These are phyloP conservation scores for Phenganax subtilis DNA, from an alignment of 92 coral and sea anemone species.

Conservation along the genomic window DNA sequence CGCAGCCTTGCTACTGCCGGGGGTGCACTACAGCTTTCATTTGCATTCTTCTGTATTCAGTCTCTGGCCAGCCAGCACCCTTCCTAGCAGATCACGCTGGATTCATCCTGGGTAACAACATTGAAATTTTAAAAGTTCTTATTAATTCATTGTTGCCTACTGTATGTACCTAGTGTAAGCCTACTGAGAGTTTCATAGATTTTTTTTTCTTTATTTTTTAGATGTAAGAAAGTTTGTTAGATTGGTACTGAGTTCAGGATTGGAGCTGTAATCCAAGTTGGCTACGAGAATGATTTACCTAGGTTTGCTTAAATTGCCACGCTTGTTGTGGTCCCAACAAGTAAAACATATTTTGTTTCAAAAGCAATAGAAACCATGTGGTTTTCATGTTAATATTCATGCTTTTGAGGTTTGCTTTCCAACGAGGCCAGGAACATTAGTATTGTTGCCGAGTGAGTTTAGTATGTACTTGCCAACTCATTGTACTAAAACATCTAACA, in stretches of 20 bases:
- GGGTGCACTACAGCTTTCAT: too few species aligned
- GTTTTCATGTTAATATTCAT: background rate
- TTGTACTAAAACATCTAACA: background rate
- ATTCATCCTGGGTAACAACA: background rate
- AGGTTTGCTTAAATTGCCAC: too few species aligned
- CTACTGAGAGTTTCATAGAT: background rate
- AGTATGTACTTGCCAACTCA: background rate
- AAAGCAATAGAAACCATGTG: too few species aligned
- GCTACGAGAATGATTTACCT: too few species aligned
- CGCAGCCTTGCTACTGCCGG: too few species aligned
- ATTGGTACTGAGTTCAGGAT: background rate
- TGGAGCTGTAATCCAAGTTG: too few species aligned
- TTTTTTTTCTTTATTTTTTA: background rate
- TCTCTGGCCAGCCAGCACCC: background rate
- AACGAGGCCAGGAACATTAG: too few species aligned
- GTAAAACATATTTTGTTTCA: too few species aligned
- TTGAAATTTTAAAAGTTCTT: background rate
- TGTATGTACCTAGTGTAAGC: background rate
- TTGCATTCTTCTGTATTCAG: too few species aligned
- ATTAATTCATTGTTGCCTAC: background rate
- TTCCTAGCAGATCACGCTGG: background rate
- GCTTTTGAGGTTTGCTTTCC: background rate
- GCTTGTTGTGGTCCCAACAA: too few species aligned
- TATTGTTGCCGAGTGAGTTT: too few species aligned
- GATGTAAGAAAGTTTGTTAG: slow-evolving; percentile 7